phyloP scores from a whole-genome alignment of 2,797 vertebrate species.

The Chaetophractus vellerosus region DNA sequence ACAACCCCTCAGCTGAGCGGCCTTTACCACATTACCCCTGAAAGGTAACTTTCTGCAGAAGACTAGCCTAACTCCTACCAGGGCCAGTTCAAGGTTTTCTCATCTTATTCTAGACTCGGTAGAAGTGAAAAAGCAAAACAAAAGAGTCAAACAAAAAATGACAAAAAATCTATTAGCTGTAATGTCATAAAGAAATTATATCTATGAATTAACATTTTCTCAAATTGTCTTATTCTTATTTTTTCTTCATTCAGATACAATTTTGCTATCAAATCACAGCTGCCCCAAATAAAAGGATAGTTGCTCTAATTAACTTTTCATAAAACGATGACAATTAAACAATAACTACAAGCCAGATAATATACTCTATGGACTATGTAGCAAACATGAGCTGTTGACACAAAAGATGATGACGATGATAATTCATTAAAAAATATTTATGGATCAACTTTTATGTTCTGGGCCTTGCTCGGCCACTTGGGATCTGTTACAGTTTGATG shows the following conservation, averaged over 20 bases:
- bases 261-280: neutral
- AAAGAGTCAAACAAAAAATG: neutral
- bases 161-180: neutral
- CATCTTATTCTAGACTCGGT: neutral
- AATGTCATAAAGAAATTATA: neutral
- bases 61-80: neutral
- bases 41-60: neutral
- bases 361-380: neutral
- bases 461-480: neutral
- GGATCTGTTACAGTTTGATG: too few species aligned
- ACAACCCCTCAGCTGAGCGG: neutral
- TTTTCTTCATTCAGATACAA: constrained; percentile 8
- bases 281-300: neutral
- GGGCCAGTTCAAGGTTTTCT: neutral
- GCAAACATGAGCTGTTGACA: neutral
- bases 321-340: neutral
- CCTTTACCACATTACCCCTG: neutral
- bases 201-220: neutral
- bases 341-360: neutral
- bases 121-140: constrained; percentile 23
- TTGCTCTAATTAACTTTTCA: neutral
- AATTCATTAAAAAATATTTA: neutral
- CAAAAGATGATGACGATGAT: neutral
- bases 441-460: neutral
- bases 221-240: neutral